Base-by-base conservation (phyloP, 2,113 vertebrate species). In the Sorex fumeus region DNA sequence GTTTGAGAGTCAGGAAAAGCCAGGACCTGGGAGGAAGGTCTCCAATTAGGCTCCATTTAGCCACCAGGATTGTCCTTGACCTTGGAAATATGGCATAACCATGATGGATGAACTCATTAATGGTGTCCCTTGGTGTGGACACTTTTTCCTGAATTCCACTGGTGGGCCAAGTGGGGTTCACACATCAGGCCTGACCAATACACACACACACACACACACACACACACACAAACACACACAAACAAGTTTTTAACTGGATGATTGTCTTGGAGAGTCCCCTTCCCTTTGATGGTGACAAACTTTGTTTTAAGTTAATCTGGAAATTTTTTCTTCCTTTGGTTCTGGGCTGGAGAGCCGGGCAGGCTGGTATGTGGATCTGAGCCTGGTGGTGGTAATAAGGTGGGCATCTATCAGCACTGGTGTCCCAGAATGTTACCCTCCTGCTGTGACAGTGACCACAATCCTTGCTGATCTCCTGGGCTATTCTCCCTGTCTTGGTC, bases 91-190 rank as follows among this genome's bases (percentile, higher is more conserved):
- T 84, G 94, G 87, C 86, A 86, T 74, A 74, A 66, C 85, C 92
- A 1, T 95, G 93, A 84, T 95, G 76, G 81, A 95, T 93, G 88
- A 93, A 80, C 87, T 92, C 30, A 92, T 85, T 91, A 77, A 87
- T n/a, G 25, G 53, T n/a, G 62, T 76, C 70, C 71, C 88, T 81
- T 28, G 62, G 21, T 93, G 89, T 82, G 78, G 92, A 28, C 64
- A 19, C 69, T 53, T 84, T 72, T 91, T 84, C 23, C 34, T 72
- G 84, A 5, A 13, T 80, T 78, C 78, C 19, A 81, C 43, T 18
- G 28, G 88, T 50, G 34, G 53, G 8, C 0, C 70, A 30, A 0
- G 25, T 69, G 19, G 62, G 3, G 92, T 47, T 21, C 76, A 45
- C 92, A 45, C 8, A 84, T 50, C 62, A 30, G 87, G 5, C 0